Evolutionary conservation across 1,140 invertebrate species (phyloP), one percentile per base, ranked within the genome.

Genomic region (Penaeus chinensis): DNA sequence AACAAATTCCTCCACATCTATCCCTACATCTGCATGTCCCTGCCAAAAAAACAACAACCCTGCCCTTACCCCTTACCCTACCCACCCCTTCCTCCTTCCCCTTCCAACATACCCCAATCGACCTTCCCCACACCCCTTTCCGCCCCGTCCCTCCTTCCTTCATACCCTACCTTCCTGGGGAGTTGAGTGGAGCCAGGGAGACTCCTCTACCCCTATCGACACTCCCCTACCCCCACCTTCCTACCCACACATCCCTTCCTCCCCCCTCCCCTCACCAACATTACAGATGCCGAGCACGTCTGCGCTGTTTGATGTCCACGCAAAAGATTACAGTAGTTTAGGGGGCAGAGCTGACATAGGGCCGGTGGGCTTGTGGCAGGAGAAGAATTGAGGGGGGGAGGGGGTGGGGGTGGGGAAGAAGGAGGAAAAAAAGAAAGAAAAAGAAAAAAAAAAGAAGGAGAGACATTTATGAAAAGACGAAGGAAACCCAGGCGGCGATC

Each of bases 261-360:
- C 32, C 2, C 74, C 8, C 32, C 32, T 1, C 20, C 32, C 24
- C 32, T 7, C 47, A 18, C n/a, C 47, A 18, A 47, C 47, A 79
- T 79, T 79, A 79, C 47, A 47, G 54, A 79, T 79, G 24, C 77
- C 54, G 3, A 37, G 18, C 54, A 60, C 77, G 77, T 61, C 77
- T 27, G 16, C 54, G 22, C 54, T 61, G 77, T 79, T 79, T 79
- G 77, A 79, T 79, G 77, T 61, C 77, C 77, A 79, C 54, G 77
- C 47, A 60, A 13, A 47, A 79, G 77, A 79, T 79, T 79, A 79
- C 77, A 79, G 47, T 42, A 79, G 77, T 79, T 79, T 79, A 79
- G 47, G 77, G 77, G 77, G 54, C 47, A 8, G 42, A 24, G 20
- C 47, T 79, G 77, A 79, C 77, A 60, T 22, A 0, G 77, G 47